A percentile compares a stretch with the other conserved stretches of the same genome.
These are phyloP conservation scores for Chydorus sphaericus DNA, from an alignment of 2,888 invertebrate species.

Conservation along the genomic window DNA sequence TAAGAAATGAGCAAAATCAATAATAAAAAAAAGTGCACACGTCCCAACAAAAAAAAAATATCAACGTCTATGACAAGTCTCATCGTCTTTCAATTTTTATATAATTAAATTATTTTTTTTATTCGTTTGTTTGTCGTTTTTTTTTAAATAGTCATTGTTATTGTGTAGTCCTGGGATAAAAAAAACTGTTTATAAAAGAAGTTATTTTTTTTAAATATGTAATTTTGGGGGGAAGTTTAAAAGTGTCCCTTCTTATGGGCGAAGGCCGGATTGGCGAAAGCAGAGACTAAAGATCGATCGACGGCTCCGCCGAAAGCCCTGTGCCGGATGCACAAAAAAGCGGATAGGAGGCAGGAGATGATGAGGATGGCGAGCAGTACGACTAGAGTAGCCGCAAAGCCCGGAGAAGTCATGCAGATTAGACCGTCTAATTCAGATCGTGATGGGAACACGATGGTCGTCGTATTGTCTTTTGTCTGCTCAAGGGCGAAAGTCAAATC, in stretches of 20 bases:
- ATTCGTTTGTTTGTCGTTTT: too few species aligned
- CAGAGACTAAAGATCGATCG: conserved; percentile 20
- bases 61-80: too few species aligned
- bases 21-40: too few species aligned
- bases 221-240: background rate
- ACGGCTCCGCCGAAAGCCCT: conserved; percentile 22
- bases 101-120: too few species aligned
- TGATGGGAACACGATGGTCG: conserved; percentile 50
- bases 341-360: conserved; percentile 70
- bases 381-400: conserved; percentile 72
- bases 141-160: too few species aligned
- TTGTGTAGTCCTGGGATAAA: too few species aligned
- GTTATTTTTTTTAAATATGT: too few species aligned
- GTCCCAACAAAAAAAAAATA: too few species aligned
- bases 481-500: conserved; percentile 72
- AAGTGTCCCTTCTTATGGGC: conserved; percentile 18
- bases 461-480: conserved; percentile 42
- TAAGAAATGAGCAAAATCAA: too few species aligned
- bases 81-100: too few species aligned
- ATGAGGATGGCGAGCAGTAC: conserved; percentile 66
- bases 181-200: too few species aligned
- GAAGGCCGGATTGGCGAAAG: conserved; percentile 22
- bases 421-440: conserved; percentile 41
- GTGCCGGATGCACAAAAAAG: conserved; percentile 66
- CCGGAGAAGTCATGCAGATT: conserved; percentile 89